Evolutionary conservation across 2,797 vertebrate genomes (phyloP).

Genomic region (Darevskia mixta): DNA sequence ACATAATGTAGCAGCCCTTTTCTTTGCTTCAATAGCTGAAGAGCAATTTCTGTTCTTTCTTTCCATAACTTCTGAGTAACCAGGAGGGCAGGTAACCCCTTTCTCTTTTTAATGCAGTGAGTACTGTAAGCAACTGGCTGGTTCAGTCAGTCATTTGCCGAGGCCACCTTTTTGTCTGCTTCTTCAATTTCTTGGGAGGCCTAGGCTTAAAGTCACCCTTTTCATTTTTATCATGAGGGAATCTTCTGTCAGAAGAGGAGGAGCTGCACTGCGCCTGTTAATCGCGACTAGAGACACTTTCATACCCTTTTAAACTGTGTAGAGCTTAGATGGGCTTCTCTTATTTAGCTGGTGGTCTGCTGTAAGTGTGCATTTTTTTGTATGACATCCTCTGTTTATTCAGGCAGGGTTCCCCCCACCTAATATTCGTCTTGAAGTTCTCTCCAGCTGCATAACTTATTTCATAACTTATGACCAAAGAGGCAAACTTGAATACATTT

Average conservation of each 20-base stretch:
- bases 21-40: not conserved
- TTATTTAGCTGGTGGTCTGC: not conserved
- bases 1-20: not conserved
- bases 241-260: not conserved
- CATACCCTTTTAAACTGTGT: not conserved
- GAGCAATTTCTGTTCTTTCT: not conserved
- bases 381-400: slow-evolving; percentile 4
- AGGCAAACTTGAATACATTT: slow-evolving; percentile 22
- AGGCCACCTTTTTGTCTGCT: not conserved
- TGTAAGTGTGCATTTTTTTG: slow-evolving; percentile 6
- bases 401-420: not conserved
- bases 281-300: not conserved
- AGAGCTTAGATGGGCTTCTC: not conserved
- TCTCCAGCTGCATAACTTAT: not conserved
- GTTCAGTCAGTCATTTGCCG: not conserved
- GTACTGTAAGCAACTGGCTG: not conserved
- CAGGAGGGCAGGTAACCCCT: not conserved
- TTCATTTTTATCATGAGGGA: not conserved
- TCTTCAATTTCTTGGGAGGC: not conserved
- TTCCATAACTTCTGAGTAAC: not conserved
- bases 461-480: slow-evolving; percentile 24
- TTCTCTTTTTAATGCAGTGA: not conserved
- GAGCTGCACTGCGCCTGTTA: not conserved
- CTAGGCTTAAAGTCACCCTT: not conserved
- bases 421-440: slow-evolving; percentile 17